Evolutionary conservation across 2,797 vertebrate species (phyloP), one percentile per base, ranked within the genome.

Genomic region (Dallia pectoralis): DNA sequence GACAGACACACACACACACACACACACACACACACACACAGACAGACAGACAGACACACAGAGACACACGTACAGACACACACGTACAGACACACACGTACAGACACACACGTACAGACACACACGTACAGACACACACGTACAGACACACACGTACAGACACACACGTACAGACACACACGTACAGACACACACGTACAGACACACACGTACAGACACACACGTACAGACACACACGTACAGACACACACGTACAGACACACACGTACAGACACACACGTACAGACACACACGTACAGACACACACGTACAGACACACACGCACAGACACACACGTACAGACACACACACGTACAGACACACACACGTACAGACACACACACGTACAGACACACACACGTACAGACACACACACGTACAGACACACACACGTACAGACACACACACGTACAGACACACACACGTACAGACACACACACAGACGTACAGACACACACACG

Each of bases 401-500:
- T n/a, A 63, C 33, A n/a, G 56, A 36, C 53, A 74, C 64, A 33
- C 49, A 62, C 69, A 22, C n/a, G 79, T 78, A 78, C 82, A 82
- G 27, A 79, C 76, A 72, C 80, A 61, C 77, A 36, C 74, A 51
- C 64, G 36, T 70, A 73, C 59, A 77, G 67, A 76, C 65, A 67
- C 72, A 27, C 4, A 64, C 51, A 53, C n/a, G n/a, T n/a, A n/a
- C n/a, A n/a, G 51, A 70, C 32, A 70, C 70, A 53, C 49, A 73
- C 67, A 44, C 48, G 75, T 51, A 44, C 69, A 49, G 70, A 63
- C 33, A n/a, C 65, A 36, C 53, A 74, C 64, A 33, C 49, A 62
- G 69, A 22, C n/a, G 79, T 78, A 78, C 82, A 82, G 27, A 79
- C 76, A 72, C 80, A 61, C 77, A 36, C 74, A 51, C 64, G 36